Evolutionary conservation across 2,113 vertebrate species (phyloP).

Genomic region (Hydrolagus affinis): DNA sequence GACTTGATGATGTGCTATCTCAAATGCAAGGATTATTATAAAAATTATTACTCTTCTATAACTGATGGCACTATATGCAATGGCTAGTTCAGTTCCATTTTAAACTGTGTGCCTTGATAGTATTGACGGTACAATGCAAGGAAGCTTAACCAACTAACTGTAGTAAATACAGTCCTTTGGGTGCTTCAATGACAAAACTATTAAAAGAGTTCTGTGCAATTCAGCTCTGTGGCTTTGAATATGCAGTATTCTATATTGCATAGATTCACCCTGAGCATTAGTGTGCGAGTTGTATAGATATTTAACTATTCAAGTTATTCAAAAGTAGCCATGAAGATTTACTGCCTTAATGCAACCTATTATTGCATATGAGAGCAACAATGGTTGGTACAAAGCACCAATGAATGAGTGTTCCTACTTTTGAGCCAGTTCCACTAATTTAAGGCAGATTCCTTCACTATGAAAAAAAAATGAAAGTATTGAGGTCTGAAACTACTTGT

Average conservation of each 20-base stretch:
- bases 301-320: not conserved
- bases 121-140: no score
- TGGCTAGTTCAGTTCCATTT: no score
- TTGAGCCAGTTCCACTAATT: not conserved
- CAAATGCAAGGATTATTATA: no score
- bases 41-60: no score
- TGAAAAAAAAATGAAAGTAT: not conserved
- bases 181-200: not conserved
- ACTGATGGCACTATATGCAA: no score
- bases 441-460: conserved; percentile 3
- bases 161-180: not conserved
- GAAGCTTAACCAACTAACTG: no score
- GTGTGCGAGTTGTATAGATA: not conserved
- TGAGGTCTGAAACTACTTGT: not conserved
- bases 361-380: not conserved
- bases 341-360: not conserved
- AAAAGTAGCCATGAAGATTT: not conserved
- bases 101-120: no score
- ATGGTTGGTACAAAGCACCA: not conserved
- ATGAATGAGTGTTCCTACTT: not conserved
- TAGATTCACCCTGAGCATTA: not conserved
- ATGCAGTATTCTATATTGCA: not conserved
- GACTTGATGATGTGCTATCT: no score
- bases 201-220: not conserved
- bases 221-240: not conserved